Percentiles rank a stretch among this genome's conserved stretches.
These are phyloP conservation scores for Mylabris sibirica DNA, from an alignment of 2,888 invertebrate genomes.

Conservation along the genomic window DNA sequence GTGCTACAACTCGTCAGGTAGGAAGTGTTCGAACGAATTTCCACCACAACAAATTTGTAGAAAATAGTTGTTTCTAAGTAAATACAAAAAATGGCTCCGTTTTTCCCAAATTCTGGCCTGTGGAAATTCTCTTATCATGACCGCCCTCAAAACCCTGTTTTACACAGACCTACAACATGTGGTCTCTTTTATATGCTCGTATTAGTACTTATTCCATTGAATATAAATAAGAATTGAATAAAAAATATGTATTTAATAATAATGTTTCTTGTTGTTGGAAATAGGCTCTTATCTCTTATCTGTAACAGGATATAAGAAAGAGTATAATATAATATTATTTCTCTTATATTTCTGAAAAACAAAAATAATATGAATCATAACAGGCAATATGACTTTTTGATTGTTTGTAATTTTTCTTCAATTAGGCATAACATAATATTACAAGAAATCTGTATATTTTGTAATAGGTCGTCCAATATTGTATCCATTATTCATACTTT, in stretches of 20 bases:
- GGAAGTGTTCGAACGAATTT: too few species aligned
- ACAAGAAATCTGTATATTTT: neutral
- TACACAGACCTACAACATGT: too few species aligned
- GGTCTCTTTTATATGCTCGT: too few species aligned
- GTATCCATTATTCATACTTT: too few species aligned
- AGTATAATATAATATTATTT: neutral
- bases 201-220: neutral
- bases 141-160: too few species aligned
- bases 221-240: neutral
- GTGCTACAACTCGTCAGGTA: too few species aligned
- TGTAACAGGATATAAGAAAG: neutral
- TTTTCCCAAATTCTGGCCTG: too few species aligned
- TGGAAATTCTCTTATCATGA: too few species aligned
- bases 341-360: neutral
- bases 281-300: neutral
- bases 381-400: neutral
- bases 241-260: neutral
- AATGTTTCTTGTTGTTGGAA: neutral
- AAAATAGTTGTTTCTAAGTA: too few species aligned
- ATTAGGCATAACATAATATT: neutral
- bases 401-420: neutral
- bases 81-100: too few species aligned
- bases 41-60: too few species aligned
- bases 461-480: neutral
- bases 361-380: neutral